A percentile compares a stretch with the other conserved stretches of the same genome.
phyloP scores from a whole-genome alignment of 2,888 invertebrate genomes.

The Agriopis leucophaearia region DNA sequence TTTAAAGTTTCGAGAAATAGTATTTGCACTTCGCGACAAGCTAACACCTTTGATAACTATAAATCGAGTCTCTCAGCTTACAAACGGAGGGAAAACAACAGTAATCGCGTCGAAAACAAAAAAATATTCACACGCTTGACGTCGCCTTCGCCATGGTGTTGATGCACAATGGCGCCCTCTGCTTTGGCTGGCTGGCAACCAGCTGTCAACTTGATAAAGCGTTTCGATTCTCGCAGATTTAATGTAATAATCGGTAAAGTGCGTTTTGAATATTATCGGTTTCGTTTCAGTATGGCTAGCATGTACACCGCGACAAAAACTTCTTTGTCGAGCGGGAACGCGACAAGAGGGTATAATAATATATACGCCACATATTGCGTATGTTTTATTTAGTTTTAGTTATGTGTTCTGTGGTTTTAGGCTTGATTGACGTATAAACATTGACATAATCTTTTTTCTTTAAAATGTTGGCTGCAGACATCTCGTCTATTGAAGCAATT shows the following conservation, averaged over 20 bases:
- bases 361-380: no score
- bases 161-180: conserved; percentile 55
- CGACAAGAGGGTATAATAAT: no score
- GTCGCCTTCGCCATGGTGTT: conserved; percentile 82
- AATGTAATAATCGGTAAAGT: not conserved
- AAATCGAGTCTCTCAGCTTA: conserved; percentile 71
- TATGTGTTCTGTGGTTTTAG: no score
- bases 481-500: no score
- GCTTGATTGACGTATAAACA: no score
- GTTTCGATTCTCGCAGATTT: not conserved
- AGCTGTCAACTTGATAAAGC: not conserved
- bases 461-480: no score
- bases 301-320: no score
- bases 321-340: no score
- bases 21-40: conserved; percentile 62
- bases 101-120: conserved; percentile 80
- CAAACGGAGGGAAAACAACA: conserved; percentile 77
- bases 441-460: no score
- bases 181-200: no score
- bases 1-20: conserved; percentile 72
- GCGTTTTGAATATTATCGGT: not conserved
- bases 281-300: no score
- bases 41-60: conserved; percentile 69
- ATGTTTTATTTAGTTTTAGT: no score
- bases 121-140: conserved; percentile 80